phyloP scores from a whole-genome alignment of 2,113 vertebrate genomes.

The Antigone vipio region DNA sequence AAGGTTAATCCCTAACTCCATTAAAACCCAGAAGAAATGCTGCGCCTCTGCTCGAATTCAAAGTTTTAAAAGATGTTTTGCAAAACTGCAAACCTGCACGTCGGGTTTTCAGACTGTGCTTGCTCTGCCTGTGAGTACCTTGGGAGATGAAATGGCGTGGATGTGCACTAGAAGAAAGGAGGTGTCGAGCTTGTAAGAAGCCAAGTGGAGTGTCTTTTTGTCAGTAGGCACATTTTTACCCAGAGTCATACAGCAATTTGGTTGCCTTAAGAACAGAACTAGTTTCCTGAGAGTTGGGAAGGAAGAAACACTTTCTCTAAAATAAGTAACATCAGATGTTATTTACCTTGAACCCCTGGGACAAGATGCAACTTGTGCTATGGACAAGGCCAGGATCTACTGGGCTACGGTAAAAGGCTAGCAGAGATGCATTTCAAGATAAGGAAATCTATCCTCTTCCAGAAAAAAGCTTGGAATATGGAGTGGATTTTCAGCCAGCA shows the following conservation, averaged over 20 bases:
- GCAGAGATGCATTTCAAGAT: slow-evolving; percentile 33
- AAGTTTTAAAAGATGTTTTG: not conserved
- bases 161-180: not conserved
- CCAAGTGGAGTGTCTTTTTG: not conserved
- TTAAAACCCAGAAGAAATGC: not conserved
- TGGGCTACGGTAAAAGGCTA: not conserved
- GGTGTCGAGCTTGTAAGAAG: not conserved
- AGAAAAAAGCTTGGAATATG: not conserved
- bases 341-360: slow-evolving; percentile 17
- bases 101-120: not conserved
- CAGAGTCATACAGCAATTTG: not conserved
- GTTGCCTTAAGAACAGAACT: not conserved
- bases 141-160: not conserved
- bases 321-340: not conserved
- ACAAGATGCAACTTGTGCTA: not conserved
- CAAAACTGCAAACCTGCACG: not conserved
- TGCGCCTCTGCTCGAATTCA: not conserved
- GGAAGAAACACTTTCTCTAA: not conserved
- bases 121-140: not conserved
- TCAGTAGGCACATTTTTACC: not conserved
- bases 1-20: slow-evolving; percentile 50
- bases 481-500: not conserved
- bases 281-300: not conserved
- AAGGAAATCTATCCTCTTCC: not conserved
- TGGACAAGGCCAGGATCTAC: not conserved